Base-by-base conservation (phyloP, 2,888 invertebrate species). In the Adelognathus sp. region DNA sequence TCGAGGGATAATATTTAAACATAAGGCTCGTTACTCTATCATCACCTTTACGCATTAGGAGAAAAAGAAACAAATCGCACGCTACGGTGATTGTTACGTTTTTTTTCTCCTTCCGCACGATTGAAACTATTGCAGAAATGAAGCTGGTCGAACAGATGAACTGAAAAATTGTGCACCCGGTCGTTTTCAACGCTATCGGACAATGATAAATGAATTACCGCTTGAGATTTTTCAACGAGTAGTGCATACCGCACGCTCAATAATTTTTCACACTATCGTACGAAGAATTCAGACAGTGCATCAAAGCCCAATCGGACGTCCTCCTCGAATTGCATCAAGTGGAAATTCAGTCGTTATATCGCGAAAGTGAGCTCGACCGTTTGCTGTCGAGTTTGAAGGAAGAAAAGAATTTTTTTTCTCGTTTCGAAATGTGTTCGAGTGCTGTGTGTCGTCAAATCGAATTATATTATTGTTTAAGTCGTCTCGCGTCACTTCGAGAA, bases 131-230 rank as follows among this genome's bases (percentile, higher is more conserved):
- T 27, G 29, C 50, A 50, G 18, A 39, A 29, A 36, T 16, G 3
- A 5, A 5, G 16, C 36, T 27, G 21, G 14, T 66, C 50, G 16
- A 50, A 31, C 61, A 27, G 54, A 63, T 29, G 58, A 33, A 63
- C 56, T n/a, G 54, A 27, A 18, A 54, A 31, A 36, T 52, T 9
- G 9, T 18, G 36, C 36, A n/a, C 16, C 18, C 11, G 41, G 33
- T 39, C 70, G 24, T 52, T 73, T 78, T 78, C 64, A 74, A 52
- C 64, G 74, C 41, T 64, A 66, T 56, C 58, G 29, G 70, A 74
- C 74, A 58, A 33, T 78, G 64, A 70, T 39, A 50, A 50, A 61
- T 18, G 52, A 58, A 60, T 52, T 74, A 70, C 78, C 74, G 74
- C 18, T 64, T 64, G 70, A 78, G 78, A 78, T 75, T 72, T 36